Evolutionary conservation across 2,888 invertebrate genomes (phyloP), one percentile per base, ranked within the genome.

Genomic region (Strigamia crassipes): DNA sequence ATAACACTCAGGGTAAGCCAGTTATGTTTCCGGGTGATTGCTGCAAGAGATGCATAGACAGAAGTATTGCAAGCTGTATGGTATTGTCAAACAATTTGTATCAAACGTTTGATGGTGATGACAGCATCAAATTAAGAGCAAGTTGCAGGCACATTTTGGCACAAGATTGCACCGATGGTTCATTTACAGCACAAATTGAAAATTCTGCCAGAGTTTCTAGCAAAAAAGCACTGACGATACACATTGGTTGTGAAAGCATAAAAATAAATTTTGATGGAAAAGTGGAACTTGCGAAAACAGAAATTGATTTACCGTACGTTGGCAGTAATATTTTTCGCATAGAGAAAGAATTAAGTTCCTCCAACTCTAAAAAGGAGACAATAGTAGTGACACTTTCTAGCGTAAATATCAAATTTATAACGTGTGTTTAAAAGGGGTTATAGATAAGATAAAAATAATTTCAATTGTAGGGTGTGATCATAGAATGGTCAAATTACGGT

Each of bases 101-200:
- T n/a, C 61, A 56, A 21, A 21, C 21, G 8, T 18, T n/a, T 21
- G 21, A 21, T 56, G 61, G 34, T 34, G 34, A 34, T 34, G 61
- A 56, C 61, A 56, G n/a, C 61, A 21, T 21, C 61, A 56, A 56
- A 8, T 8, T 56, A 56, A 21, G 18, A 21, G n/a, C 15, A 79
- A 38, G 31, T 79, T 79, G 15, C 79, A n/a, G 41, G 79, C n/a
- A 79, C 8, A 15, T 79, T 34, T 12, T 79, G 4, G 79, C 12
- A 27, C n/a, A 79, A 41, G 79, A 79, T 23, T 79, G 79, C 23
- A n/a, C 41, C 3, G 38, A 38, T 34, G 31, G n/a, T 41, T 15
- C n/a, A 15, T 21, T 79, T 13, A 38, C n/a, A n/a, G 79, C 34
- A n/a, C n/a, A n/a, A 21, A 15, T 79, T 23, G 79, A 79, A 38